Evolutionary conservation across 2,113 vertebrate species (phyloP).

Genomic region (Ranitomeya imitator): DNA sequence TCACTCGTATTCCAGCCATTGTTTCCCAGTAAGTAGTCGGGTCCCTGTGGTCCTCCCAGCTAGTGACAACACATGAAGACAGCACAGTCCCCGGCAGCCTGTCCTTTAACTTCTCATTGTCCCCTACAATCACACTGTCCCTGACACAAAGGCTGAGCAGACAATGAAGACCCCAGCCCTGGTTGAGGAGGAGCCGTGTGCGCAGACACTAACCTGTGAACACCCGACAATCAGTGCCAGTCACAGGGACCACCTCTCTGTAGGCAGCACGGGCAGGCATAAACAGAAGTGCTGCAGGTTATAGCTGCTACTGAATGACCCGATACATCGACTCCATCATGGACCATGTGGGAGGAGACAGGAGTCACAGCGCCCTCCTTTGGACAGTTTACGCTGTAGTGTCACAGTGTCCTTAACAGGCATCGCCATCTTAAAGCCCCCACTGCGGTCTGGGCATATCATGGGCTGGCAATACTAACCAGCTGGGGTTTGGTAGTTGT

Average conservation of each 20-base stretch:
- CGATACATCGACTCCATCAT: constrained; percentile 34
- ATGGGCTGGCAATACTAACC: not conserved
- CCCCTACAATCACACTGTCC: not conserved
- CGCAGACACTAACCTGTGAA: constrained; percentile 39
- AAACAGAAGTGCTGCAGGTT: not conserved
- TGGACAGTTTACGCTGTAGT: not conserved
- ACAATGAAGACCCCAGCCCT: not conserved
- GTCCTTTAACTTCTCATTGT: not conserved
- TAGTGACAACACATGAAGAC: not conserved
- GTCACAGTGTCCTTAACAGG: constrained; percentile 14
- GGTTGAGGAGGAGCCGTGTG: not conserved
- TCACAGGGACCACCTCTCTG: not conserved
- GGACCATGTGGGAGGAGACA: constrained; percentile 52
- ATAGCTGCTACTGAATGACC: constrained; percentile 18
- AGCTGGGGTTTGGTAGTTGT: not conserved
- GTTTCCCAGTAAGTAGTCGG: not conserved
- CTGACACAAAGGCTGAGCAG: not conserved
- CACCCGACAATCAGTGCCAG: not conserved
- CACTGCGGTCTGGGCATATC: not conserved
- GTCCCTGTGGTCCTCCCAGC: constrained; percentile 1
- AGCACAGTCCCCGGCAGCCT: not conserved
- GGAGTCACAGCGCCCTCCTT: constrained; percentile 27
- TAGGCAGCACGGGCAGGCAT: not conserved
- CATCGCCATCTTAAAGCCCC: constrained; percentile 19
- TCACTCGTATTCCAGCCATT: not conserved